These are phyloP conservation scores for Psylliodes chrysocephalus DNA, from an alignment of 2,888 invertebrate species.

Conservation along the genomic window DNA sequence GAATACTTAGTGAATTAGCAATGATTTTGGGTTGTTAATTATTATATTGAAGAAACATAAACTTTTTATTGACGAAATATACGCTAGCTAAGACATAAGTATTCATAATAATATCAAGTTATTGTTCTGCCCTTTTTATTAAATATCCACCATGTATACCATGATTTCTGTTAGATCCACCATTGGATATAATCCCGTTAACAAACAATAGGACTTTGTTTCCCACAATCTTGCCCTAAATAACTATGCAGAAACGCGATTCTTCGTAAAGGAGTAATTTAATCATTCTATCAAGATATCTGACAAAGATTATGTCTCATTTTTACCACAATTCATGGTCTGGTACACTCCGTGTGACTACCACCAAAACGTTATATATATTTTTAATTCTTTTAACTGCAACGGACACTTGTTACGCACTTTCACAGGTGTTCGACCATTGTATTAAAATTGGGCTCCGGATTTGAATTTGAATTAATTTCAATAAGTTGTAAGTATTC, in stretches of 20 bases:
- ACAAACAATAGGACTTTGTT: neutral
- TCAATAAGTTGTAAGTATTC: constrained; percentile 5
- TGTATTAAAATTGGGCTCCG: constrained; percentile 26
- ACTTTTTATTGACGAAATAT: too few species aligned
- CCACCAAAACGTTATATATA: neutral
- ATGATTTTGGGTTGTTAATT: too few species aligned
- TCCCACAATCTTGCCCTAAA: constrained; percentile 4
- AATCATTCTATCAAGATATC: constrained; percentile 39
- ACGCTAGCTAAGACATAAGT: too few species aligned
- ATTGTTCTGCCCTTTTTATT: too few species aligned
- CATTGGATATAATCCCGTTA: too few species aligned
- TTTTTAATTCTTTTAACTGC: neutral
- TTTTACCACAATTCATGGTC: constrained; percentile 46
- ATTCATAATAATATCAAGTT: too few species aligned
- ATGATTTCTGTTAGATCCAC: too few species aligned
- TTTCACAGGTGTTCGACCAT: constrained; percentile 23
- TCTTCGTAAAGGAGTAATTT: constrained; percentile 39
- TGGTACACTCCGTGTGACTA: constrained; percentile 46
- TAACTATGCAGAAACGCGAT: constrained; percentile 17
- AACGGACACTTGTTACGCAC: constrained; percentile 24
- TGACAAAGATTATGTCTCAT: constrained; percentile 39
- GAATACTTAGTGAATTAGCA: too few species aligned
- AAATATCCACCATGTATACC: too few species aligned
- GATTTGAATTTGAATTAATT: constrained; percentile 17
- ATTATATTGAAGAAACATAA: too few species aligned